Percentiles rank a stretch among this genome's conserved stretches.
Evolutionary conservation across 2,797 vertebrate genomes (phyloP).

Genomic region (Lepidocolaptes lacrymiger): DNA sequence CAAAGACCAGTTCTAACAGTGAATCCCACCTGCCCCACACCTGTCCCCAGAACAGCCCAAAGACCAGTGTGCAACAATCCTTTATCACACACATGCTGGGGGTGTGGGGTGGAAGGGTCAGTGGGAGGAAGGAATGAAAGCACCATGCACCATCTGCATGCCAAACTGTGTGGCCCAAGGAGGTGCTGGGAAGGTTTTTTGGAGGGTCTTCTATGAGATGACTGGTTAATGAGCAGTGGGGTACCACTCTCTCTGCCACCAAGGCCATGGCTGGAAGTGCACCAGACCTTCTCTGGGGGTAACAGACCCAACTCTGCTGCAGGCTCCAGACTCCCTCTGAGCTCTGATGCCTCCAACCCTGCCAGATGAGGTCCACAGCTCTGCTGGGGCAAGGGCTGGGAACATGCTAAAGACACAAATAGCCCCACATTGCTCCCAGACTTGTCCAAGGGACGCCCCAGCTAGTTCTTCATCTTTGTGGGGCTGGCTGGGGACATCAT

Average conservation of each 20-base stretch:
- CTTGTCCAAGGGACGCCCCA: neutral
- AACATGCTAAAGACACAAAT: fast-evolving
- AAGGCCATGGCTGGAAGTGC: neutral
- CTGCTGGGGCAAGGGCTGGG: neutral
- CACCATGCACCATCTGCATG: neutral
- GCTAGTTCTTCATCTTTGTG: neutral
- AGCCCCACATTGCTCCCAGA: neutral
- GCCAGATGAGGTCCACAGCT: neutral
- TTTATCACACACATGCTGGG: fast-evolving
- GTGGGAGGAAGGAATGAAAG: neutral
- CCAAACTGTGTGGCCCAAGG: neutral
- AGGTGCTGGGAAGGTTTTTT: neutral
- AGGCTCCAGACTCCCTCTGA: neutral
- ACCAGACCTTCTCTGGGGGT: neutral
- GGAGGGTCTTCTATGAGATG: neutral
- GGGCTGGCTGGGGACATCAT: neutral
- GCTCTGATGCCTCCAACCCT: neutral
- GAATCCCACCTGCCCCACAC: neutral
- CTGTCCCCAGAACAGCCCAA: neutral
- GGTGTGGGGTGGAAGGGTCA: neutral
- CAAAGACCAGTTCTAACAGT: neutral
- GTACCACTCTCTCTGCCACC: neutral
- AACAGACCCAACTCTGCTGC: neutral
- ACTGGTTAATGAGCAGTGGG: neutral
- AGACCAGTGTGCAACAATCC: neutral